Evolutionary conservation across 2,113 vertebrate species (phyloP).

Genomic region (Brachionichthys hirsutus): DNA sequence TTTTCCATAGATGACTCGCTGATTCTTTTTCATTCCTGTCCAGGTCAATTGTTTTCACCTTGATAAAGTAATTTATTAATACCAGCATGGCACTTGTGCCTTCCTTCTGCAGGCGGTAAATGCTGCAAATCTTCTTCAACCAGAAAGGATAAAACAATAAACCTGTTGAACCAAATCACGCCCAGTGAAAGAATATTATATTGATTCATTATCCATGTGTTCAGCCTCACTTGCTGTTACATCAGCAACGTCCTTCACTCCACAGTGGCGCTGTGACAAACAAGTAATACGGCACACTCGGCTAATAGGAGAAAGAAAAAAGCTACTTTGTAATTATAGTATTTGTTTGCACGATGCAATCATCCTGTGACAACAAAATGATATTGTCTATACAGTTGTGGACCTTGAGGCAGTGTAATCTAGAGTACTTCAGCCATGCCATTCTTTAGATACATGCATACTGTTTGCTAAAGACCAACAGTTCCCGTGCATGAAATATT

Average conservation of each 20-base stretch:
- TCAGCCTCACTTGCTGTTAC: conserved; percentile 27
- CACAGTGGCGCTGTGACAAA: conserved; percentile 9
- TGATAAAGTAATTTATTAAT: conserved; percentile 40
- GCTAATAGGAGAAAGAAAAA: not conserved
- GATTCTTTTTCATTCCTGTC: conserved; percentile 34
- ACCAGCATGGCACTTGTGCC: conserved; percentile 17
- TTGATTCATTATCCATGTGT: conserved; percentile 55
- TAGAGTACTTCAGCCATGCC: not conserved
- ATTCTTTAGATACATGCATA: not conserved
- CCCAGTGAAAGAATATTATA: conserved; percentile 45
- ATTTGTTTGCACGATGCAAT: conserved; percentile 30
- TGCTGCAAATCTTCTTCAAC: conserved; percentile 12
- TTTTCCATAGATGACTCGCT: conserved; percentile 17
- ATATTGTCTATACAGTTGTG: not conserved
- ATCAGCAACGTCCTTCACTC: conserved; percentile 44
- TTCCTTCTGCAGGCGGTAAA: conserved; percentile 34
- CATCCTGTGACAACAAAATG: conserved; percentile 25
- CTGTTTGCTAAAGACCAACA: conserved; percentile 14
- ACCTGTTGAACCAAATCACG: conserved; percentile 34
- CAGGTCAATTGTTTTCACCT: conserved; percentile 49
- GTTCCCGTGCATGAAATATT: conserved; percentile 14
- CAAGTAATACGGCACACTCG: conserved; percentile 19
- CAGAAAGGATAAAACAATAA: conserved; percentile 52
- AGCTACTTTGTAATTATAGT: conserved; percentile 23
- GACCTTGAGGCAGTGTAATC: not conserved